Conservation (phyloP, 2,797 vertebrate species). For the Peromyscus aztecus region DNA sequence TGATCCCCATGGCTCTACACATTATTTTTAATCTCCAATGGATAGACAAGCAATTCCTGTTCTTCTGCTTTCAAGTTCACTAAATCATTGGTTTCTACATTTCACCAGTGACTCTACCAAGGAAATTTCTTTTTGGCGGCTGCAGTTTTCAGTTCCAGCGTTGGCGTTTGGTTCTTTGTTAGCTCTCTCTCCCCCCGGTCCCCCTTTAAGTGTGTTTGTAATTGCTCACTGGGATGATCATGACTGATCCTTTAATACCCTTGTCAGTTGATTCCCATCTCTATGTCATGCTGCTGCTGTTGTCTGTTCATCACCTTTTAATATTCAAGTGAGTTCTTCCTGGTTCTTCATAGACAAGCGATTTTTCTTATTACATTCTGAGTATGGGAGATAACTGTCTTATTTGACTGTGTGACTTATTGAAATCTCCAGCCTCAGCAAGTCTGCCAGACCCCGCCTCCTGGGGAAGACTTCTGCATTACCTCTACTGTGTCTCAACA, state of each 20-base stretch:
- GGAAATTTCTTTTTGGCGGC: background rate
- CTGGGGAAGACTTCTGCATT: background rate
- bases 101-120: background rate
- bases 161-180: background rate
- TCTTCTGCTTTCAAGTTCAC: background rate
- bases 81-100: background rate
- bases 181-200: background rate
- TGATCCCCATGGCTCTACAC: background rate
- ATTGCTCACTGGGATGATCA: background rate
- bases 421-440: background rate
- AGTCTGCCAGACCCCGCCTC: background rate
- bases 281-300: background rate
- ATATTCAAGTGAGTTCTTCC: conserved; percentile 16
- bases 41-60: background rate
- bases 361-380: background rate
- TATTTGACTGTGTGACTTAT: background rate
- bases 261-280: background rate
- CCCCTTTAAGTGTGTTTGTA: background rate
- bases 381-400: background rate
- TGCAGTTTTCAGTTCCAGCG: conserved; percentile 2
- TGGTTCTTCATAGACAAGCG: background rate
- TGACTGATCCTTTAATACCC: background rate
- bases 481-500: background rate
- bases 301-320: background rate
- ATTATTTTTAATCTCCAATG: background rate